Evolutionary conservation across 2,888 invertebrate species (phyloP), one percentile per base, ranked within the genome.

Genomic region (Metacarcinus magister): DNA sequence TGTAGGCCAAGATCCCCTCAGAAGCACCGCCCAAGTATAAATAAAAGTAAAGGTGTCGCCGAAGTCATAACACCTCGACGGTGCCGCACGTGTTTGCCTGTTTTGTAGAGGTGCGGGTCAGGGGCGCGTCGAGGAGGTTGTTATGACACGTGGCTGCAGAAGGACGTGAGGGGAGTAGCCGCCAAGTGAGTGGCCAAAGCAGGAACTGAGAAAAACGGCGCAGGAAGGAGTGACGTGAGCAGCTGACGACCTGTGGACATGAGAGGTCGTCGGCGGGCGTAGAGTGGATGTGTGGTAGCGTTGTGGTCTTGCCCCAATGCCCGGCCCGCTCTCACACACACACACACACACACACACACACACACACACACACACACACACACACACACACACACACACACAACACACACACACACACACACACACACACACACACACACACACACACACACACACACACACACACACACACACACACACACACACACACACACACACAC

Each of bases 391-490:
- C n/a, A n/a, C n/a, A n/a, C n/a, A n/a, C n/a, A n/a, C n/a, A n/a
- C n/a, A n/a, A n/a, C n/a, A n/a, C n/a, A n/a, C n/a, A n/a, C n/a
- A n/a, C n/a, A n/a, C n/a, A n/a, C n/a, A n/a, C n/a, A n/a, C 89
- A 89, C 89, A 89, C 89, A 89, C 2, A 89, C 89, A 89, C 89
- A 32, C 32, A 32, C 32, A 32, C 89, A 43, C 90, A 43, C 90
- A 90, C 44, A 13, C 90, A 43, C 90, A 90, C 90, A 90, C 90
- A 90, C 90, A 90, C 90, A 90, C 10, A 90, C 90, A 90, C 90
- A 43, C 43, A 43, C 43, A 43, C 90, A 43, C 90, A 43, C 90
- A 90, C 44, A 43, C 90, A 43, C 90, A 90, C 90, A 90, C 90
- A 90, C 90, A 90, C 90, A 90, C 10, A 90, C 90, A 46, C 91